Conservation (phyloP, 1,140 invertebrate species). For the Musca domestica region DNA sequence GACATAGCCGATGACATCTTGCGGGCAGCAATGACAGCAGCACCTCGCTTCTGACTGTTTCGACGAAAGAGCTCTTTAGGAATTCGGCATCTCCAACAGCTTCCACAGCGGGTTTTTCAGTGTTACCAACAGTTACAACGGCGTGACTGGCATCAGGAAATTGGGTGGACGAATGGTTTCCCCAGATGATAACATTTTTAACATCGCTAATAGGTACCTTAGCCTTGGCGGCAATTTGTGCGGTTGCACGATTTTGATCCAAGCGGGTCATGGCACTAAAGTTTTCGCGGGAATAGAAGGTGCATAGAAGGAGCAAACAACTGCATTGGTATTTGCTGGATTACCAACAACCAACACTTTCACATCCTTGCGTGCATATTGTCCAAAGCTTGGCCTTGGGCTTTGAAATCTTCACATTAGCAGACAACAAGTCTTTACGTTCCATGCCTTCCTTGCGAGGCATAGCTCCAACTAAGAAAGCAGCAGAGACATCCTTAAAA, state of each 20-base stretch:
- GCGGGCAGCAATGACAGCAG: conserved; percentile 93
- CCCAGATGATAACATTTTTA: conserved; percentile 96
- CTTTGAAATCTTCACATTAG: conserved; percentile 98
- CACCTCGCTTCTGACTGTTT: conserved; percentile 96
- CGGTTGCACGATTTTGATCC: conserved; percentile 94
- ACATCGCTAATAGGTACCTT: conserved; percentile 72
- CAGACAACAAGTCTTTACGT: conserved; percentile 90
- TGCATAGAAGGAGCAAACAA: conserved; percentile 95
- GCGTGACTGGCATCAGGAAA: conserved; percentile 95
- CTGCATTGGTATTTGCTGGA: conserved; percentile 98
- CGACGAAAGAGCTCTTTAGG: conserved; percentile 79
- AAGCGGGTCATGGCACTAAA: conserved; percentile 98
- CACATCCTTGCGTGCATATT: conserved; percentile 91
- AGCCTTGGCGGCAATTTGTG: conserved; percentile 72
- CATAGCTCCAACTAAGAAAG: conserved; percentile 99
- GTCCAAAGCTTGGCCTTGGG: conserved; percentile 89
- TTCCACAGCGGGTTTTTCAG: conserved; percentile 62
- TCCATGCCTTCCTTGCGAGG: conserved; percentile 99
- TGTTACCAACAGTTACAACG: conserved; percentile 61
- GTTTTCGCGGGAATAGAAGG: conserved; percentile 93
- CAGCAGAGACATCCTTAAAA: conserved; percentile 95
- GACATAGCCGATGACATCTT: conserved; percentile 99
- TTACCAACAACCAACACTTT: conserved; percentile 98
- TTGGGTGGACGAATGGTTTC: conserved; percentile 98
- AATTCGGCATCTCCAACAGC: conserved; percentile 74